Conservation (phyloP, 2,113 vertebrate species). For the Haliaeetus leucogaster region DNA sequence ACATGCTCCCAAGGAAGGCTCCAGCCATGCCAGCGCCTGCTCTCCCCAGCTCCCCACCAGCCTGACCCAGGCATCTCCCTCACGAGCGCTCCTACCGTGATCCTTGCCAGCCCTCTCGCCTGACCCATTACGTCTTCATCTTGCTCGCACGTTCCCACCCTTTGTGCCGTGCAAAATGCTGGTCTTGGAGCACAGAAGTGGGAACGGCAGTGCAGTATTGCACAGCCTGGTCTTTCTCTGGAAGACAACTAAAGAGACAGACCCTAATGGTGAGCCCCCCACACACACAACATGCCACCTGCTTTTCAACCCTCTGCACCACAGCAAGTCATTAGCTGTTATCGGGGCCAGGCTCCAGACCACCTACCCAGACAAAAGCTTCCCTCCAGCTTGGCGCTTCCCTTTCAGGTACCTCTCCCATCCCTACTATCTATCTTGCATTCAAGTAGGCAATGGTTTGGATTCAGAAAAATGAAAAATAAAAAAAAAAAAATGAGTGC, state of each 20-base stretch:
- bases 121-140: neutral
- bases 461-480: neutral
- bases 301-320: neutral
- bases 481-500: too few species aligned
- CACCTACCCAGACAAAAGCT: neutral
- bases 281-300: neutral
- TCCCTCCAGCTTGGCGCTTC: neutral
- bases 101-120: neutral
- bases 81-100: rapidly evolving
- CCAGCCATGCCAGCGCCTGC: neutral
- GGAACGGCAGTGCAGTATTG: rapidly evolving
- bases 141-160: rapidly evolving
- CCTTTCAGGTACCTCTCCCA: neutral
- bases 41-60: neutral
- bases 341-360: neutral
- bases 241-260: neutral
- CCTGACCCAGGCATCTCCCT: rapidly evolving
- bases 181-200: neutral
- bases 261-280: too few species aligned
- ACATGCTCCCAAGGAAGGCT: neutral
- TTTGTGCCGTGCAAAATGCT: rapidly evolving
- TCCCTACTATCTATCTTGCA: neutral
- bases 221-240: neutral
- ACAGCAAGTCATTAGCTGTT: neutral
- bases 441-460: neutral